Base-by-base conservation (phyloP, 2,113 vertebrate genomes). In the Dasyurus viverrinus region DNA sequence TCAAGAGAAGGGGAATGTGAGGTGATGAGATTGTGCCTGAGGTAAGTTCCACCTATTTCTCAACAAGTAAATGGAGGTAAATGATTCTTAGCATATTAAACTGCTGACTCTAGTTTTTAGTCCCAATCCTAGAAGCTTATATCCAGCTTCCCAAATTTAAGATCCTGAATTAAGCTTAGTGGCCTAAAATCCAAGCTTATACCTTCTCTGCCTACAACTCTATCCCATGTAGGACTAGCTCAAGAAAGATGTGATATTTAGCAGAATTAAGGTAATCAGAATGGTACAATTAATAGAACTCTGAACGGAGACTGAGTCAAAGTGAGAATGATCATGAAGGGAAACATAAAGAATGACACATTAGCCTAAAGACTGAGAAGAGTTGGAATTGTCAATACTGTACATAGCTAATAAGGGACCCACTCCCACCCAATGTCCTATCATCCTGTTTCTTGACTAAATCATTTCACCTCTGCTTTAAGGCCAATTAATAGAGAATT, bases 51-150 rank as follows among this genome's bases (percentile, higher is more conserved):
- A 94, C 42, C 22, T 50, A 90, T 52, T 92, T 42, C 9, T 6
- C 12, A 16, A n/a, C 36, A 89, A 91, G n/a, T n/a, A n/a, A n/a
- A n/a, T 76, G 68, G 22, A 42, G 42, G 36, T 22, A 16, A 8
- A 19, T 57, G 25, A 27, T 57, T 76, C 26, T 19, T 60, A 76
- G 36, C 19, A 22, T 42, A 76, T 48, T 48, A 22, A 22, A n/a
- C 19, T 89, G 2, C 48, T 95, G 14, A 91, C 2, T 84, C 46
- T 0, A n/a, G 12, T 54, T 14, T 53, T 8, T 42, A 14, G 36
- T 42, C 19, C 14, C 68, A 42, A 42, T 57, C 91, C 60, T 94
- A 92, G 25, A 96, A 95, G 90, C 53, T 55, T 16, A 93, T 46
- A 36, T 55, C 6, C 24, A 95, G 7, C 22, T 8, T 22, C 68